These are phyloP conservation scores for Abscondita cerata DNA, from an alignment of 2,888 invertebrate species.

Conservation along the genomic window DNA sequence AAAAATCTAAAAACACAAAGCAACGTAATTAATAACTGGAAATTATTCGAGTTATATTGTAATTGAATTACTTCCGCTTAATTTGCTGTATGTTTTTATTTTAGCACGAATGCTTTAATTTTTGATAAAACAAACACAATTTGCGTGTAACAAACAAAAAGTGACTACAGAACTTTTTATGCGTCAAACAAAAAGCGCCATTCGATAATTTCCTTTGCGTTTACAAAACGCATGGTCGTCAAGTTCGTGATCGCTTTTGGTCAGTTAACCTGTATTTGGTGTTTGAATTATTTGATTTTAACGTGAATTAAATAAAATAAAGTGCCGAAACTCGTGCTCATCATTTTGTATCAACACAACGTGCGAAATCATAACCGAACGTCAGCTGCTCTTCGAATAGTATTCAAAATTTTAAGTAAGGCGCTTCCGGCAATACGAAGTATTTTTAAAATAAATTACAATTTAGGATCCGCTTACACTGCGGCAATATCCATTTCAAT, in stretches of 20 bases:
- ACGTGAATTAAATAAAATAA: conserved; percentile 25
- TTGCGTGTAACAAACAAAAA: background rate
- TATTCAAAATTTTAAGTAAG: conserved; percentile 40
- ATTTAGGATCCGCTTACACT: conserved; percentile 44
- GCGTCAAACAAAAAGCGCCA: too few species aligned
- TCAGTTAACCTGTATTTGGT: conserved; percentile 6
- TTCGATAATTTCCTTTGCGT: too few species aligned
- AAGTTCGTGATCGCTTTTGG: background rate
- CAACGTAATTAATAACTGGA: too few species aligned
- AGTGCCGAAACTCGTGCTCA: conserved; percentile 35
- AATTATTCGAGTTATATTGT: too few species aligned
- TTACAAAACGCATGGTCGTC: too few species aligned
- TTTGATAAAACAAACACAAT: background rate
- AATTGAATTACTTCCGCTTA: too few species aligned
- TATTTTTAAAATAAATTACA: conserved; percentile 51
- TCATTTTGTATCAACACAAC: conserved; percentile 52
- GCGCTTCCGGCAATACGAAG: conserved; percentile 42
- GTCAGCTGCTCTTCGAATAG: conserved; percentile 50
- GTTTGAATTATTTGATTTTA: conserved; percentile 10
- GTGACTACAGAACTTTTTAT: background rate
- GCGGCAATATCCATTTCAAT: conserved; percentile 46
- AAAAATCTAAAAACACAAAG: too few species aligned
- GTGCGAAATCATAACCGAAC: conserved; percentile 53
- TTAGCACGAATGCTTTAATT: too few species aligned
- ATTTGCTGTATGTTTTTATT: too few species aligned